Evolutionary conservation across 2,113 vertebrate genomes (phyloP).

Genomic region (Phasianus colchicus): DNA sequence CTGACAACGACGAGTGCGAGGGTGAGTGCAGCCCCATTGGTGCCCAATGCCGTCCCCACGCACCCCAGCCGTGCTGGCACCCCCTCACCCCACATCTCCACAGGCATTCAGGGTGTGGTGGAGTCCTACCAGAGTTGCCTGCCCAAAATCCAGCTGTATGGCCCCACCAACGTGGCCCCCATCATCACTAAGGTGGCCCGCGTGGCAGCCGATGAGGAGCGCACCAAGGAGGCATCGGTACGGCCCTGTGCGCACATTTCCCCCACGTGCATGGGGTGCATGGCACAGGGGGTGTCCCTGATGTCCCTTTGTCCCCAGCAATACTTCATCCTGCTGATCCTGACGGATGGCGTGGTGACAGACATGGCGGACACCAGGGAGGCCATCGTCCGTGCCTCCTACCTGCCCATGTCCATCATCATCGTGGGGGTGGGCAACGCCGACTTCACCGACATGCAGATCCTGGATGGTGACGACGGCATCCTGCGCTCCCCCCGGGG

Average conservation of each 20-base stretch:
- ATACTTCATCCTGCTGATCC: constrained; percentile 95
- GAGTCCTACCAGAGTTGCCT: constrained; percentile 96
- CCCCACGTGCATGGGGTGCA: too few species aligned
- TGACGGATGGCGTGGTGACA: constrained; percentile 93
- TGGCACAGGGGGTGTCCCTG: too few species aligned
- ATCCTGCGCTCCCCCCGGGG: constrained; percentile 89
- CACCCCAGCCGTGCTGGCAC: too few species aligned
- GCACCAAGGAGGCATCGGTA: constrained; percentile 91
- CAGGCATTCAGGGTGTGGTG: constrained; percentile 94
- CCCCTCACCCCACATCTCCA: fast-evolving
- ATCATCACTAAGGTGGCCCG: constrained; percentile 93
- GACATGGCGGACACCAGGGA: constrained; percentile 95
- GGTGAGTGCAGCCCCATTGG: constrained; percentile 72
- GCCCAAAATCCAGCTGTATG: constrained; percentile 94
- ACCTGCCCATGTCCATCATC: constrained; percentile 95
- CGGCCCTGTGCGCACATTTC: constrained; percentile 11
- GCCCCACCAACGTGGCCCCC: constrained; percentile 95
- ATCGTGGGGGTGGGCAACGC: constrained; percentile 95
- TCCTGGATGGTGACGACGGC: constrained; percentile 91
- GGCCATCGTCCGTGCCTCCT: constrained; percentile 92
- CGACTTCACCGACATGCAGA: constrained; percentile 96
- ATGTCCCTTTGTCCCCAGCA: constrained; percentile 72
- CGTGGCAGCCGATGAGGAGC: constrained; percentile 85
- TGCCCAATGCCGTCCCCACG: not conserved
- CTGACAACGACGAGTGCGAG: constrained; percentile 93